Base-by-base conservation (phyloP, 2,113 vertebrate genomes). In the Lathamus discolor region DNA sequence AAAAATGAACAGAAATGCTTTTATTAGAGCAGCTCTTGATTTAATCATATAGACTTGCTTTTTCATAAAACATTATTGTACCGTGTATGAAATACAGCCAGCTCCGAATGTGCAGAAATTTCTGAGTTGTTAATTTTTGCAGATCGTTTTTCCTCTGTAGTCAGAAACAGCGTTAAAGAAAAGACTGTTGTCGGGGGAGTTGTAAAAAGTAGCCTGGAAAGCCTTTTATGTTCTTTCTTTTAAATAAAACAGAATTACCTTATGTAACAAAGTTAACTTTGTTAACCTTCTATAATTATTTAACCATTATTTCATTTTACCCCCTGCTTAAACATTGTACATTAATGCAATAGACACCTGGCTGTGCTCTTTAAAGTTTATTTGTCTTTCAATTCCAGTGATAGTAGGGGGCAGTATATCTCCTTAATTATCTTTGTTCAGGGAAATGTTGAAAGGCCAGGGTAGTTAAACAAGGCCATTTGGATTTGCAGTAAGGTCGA, bases 381-480 rank as follows among this genome's bases (percentile, higher is more conserved):
- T 98, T 97, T 98, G 97, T 96, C 97, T 97, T 98, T 97, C 97
- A 95, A 79, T 98, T 97, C 93, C 96, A 95, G 92, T 93, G 97
- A 92, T 98, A 96, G 97, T 91, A 97, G 97, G 97, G 96, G 97
- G 96, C 96, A 98, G 96, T 96, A 95, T 95, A 96, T 98, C 97
- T 98, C 97, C 97, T 97, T 98, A 97, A 97, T 98, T 98, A 97
- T 97, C 98, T 98, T 98, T 98, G 97, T 97, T 98, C 97, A 96
- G 97, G 96, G 97, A 98, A 96, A 96, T 91, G 94, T 80, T 92
- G 96, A 97, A 98, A 98, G 98, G 97, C 93, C 97, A 94, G 87
- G 79, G 64, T 97, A 96, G 97, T 98, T 98, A 97, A 98, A 97
- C 97, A 97, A 92, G 96, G 95, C 97, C 95, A 73, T 98, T 97